Evolutionary conservation across 2,888 invertebrate genomes (phyloP), one percentile per base, ranked within the genome.

Genomic region (Psylliodes chrysocephalus): DNA sequence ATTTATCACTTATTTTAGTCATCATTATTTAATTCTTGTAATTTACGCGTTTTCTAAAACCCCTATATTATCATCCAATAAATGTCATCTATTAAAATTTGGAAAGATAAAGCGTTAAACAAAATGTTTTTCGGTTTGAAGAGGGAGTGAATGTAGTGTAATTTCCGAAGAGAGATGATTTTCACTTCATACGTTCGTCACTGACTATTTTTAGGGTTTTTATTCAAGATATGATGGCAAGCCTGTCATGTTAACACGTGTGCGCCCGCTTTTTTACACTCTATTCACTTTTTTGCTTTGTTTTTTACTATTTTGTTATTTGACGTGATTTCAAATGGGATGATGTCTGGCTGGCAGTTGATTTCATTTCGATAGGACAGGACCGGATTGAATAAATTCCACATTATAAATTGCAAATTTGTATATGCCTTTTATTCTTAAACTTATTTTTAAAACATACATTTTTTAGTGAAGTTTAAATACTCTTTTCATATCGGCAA

Each of bases 231-330:
- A 77, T 74, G 77, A 74, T 71, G 74, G 73, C 75, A 71, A 60
- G 68, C 73, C 78, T 78, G 79, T 79, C 79, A 77, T 75, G 78
- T 79, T 72, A 77, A 77, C 78, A 78, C 78, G 78, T 78, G 79
- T 78, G 73, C 64, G 70, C 57, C 8, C 25, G 8, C 28, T 42
- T 54, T 54, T 54, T 54, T 28, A 25, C 47, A 47, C 47, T 25
- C 47, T 7, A 1, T 7, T 17, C 22, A 25, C 19, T 53, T 56
- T 55, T 69, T 70, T 68, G 68, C 68, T 74, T 74, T 72, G 65
- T 46, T 46, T 46, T 46, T 19, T 19, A 18, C 3, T 44, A 44
- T 67, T 69, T 67, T 68, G 70, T 68, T 71, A 71, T 76, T 75
- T 71, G 73, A 73, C 72, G 71, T 70, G 73, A 68, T 74, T 73